Conservation (phyloP, 1,140 invertebrate genomes). For the Drosophila dunni region DNA sequence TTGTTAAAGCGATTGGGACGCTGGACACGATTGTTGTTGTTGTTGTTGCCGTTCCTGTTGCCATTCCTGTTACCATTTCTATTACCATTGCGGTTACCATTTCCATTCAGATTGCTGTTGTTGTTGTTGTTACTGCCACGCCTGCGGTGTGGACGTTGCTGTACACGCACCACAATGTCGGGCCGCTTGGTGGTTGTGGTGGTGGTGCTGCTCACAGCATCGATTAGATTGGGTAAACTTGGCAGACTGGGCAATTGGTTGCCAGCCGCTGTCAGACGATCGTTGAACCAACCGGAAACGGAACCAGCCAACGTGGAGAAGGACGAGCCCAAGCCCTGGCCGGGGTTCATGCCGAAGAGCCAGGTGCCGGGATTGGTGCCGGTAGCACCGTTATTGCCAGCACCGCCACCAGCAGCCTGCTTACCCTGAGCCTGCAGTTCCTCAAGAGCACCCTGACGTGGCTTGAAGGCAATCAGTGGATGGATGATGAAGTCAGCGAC, state of each 20-base stretch:
- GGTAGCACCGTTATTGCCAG: neutral
- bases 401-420: conserved; percentile 44
- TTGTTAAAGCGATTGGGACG: conserved; percentile 68
- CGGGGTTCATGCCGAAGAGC: conserved; percentile 77
- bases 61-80: conserved; percentile 41
- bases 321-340: conserved; percentile 68
- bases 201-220: conserved; percentile 58
- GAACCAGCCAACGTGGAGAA: conserved; percentile 75
- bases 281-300: conserved; percentile 79
- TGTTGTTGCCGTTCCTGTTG: conserved; percentile 37
- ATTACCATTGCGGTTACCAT: conserved; percentile 31
- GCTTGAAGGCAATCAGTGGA: conserved; percentile 79
- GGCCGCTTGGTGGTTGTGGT: conserved; percentile 62
- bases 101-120: conserved; percentile 38
- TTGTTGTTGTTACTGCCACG: conserved; percentile 34
- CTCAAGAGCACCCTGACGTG: conserved; percentile 53
- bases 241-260: conserved; percentile 56
- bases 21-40: conserved; percentile 40
- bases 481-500: conserved; percentile 81
- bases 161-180: conserved; percentile 73
- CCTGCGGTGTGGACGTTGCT: conserved; percentile 63
- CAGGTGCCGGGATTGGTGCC: conserved; percentile 52
- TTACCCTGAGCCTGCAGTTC: conserved; percentile 66
- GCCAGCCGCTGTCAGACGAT: conserved; percentile 70
- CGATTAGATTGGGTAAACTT: conserved; percentile 63